A percentile compares a stretch with the other conserved stretches of the same genome.
Conservation (phyloP, 2,888 invertebrate genomes). For the Tipula confusa region DNA sequence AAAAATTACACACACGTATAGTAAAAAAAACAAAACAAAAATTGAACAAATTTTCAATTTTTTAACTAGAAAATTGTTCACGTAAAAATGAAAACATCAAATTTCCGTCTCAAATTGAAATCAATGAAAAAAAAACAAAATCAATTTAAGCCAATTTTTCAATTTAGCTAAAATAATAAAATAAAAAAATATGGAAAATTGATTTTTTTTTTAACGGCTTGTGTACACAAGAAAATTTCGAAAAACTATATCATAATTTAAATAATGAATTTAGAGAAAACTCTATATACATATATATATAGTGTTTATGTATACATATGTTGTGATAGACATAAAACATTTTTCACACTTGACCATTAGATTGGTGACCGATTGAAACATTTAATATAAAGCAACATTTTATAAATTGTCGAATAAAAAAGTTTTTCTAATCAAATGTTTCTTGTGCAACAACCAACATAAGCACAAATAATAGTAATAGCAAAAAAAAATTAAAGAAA, state of each 20-base stretch:
- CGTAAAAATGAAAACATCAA: slow-evolving; percentile 12
- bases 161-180: slow-evolving; percentile 12
- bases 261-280: background rate
- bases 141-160: slow-evolving; percentile 25
- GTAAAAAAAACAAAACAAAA: background rate
- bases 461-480: background rate
- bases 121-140: background rate
- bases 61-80: slow-evolving; percentile 25
- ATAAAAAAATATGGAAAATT: background rate
- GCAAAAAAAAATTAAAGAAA: background rate
- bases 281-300: background rate
- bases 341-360: background rate
- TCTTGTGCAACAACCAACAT: background rate
- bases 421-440: background rate
- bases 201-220: background rate
- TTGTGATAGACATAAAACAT: background rate
- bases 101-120: slow-evolving; percentile 25
- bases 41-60: background rate
- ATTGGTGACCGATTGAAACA: background rate
- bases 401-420: background rate
- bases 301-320: background rate
- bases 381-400: background rate
- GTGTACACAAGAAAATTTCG: background rate
- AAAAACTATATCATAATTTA: background rate
- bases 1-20: background rate